Base-by-base conservation (phyloP, 2,113 vertebrate genomes). In the Pseudonaja textilis region DNA sequence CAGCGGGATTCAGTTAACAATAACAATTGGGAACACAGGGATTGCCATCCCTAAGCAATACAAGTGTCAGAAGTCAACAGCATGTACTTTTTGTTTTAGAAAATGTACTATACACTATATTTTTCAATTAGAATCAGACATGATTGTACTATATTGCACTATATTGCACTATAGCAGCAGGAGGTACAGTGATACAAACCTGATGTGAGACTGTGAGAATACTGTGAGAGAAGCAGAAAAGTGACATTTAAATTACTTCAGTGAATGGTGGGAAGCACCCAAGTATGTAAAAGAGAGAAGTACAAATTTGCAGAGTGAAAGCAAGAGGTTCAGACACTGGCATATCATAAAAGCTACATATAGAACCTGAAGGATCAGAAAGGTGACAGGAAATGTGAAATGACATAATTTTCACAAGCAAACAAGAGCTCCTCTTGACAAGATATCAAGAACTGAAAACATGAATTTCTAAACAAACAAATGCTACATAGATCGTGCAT, bases 161-260 rank as follows among this genome's bases (percentile, higher is more conserved):
- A 55, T 55, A 56, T 20, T 39, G 18, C 29, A 29, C 34, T 86
- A 55, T 55, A 56, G 39, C 90, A 59, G 26, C 42, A 10, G n/a
- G 8, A 85, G 26, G n/a, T 7, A 22, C 81, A 64, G 16, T 50
- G 11, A 45, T 26, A 57, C 56, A 91, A 91, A 1, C 8, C 25
- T 10, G 12, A 54, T 45, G 50, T 52, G 85, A 64, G 10, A 91
- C 39, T 64, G 6, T 59, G 42, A 47, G 56, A 87, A 52, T 47
- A 64, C 20, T 16, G 85, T 45, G 56, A 91, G 56, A 87, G 59
- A 87, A 61, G 18, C 42, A 61, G 10, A 29, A 64, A 87, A 91
- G 57, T 52, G 56, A n/a, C 29, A 87, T 29, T 91, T 87, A 87
- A 91, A 91, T 91, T 64, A 61, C 45, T 87, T 57, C 57, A 61